Conservation (phyloP, 1,140 invertebrate species). For the Andrena cerasifolii region DNA sequence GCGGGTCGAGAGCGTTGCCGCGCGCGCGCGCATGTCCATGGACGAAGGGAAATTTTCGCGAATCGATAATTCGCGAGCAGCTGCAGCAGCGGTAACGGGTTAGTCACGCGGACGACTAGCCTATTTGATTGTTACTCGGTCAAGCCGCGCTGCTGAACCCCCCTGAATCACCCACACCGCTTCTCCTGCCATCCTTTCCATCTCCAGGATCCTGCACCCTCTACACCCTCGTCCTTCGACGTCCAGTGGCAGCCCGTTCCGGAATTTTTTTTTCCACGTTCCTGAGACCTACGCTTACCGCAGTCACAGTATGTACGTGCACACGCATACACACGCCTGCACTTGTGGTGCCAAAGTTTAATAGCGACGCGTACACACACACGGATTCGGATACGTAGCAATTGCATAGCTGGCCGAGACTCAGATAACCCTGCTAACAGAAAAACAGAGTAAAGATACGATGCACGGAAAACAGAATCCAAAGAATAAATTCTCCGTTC, state of each 20-base stretch:
- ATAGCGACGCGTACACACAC: background rate
- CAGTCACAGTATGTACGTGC: background rate
- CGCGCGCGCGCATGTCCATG: slow-evolving; percentile 69
- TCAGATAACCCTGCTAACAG: too few relatives aligned
- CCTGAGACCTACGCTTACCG: background rate
- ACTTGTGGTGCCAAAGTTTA: background rate
- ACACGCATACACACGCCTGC: too few relatives aligned
- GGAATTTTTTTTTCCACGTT: too few relatives aligned
- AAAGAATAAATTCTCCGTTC: background rate
- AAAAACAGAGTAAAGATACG: too few relatives aligned
- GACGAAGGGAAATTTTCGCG: slow-evolving; percentile 72
- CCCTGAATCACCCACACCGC: slow-evolving; percentile 4
- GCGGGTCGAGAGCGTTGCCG: slow-evolving; percentile 55
- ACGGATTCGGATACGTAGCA: background rate
- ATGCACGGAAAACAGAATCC: background rate
- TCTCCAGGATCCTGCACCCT: background rate
- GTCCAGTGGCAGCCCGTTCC: background rate
- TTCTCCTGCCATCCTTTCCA: background rate
- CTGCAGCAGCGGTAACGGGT: slow-evolving; percentile 71
- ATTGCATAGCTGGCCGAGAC: too few relatives aligned
- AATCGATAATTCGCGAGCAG: slow-evolving; percentile 78
- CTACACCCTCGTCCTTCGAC: background rate
- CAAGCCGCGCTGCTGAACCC: slow-evolving; percentile 27
- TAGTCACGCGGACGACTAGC: slow-evolving; percentile 73
- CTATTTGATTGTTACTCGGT: slow-evolving; percentile 65